These are phyloP conservation scores for Lipophrys pholis DNA, from an alignment of 2,113 vertebrate species.

Conservation along the genomic window DNA sequence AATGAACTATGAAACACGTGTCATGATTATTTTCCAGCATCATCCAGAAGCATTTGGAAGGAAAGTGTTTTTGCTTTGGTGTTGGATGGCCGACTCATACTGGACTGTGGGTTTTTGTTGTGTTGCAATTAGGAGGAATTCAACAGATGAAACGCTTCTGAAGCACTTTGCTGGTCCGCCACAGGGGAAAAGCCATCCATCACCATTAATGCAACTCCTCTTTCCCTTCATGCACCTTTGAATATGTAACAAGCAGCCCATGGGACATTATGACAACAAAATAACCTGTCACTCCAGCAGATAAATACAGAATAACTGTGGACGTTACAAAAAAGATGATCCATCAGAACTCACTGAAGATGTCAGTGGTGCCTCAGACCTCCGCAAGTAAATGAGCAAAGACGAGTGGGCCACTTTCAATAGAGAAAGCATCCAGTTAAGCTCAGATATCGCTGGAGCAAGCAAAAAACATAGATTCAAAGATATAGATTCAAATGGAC, in stretches of 20 bases:
- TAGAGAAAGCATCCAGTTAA: too few relatives aligned
- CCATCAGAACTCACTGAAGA: too few relatives aligned
- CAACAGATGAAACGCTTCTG: slow-evolving; percentile 29
- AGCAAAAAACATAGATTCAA: too few relatives aligned
- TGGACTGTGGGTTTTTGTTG: not conserved
- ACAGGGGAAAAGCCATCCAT: slow-evolving; percentile 40
- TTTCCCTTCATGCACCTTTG: slow-evolving; percentile 25
- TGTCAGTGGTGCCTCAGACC: too few relatives aligned
- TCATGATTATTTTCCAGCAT: not conserved
- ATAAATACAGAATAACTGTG: slow-evolving; percentile 26
- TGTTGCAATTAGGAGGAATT: slow-evolving; percentile 2
- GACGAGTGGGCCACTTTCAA: too few relatives aligned
- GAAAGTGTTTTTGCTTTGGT: not conserved
- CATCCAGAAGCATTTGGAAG: not conserved
- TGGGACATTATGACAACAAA: slow-evolving; percentile 35
- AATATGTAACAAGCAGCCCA: slow-evolving; percentile 36
- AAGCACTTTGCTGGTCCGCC: slow-evolving; percentile 24
- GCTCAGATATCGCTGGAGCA: too few relatives aligned
- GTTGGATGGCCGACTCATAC: not conserved
- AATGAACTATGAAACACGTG: too few relatives aligned
- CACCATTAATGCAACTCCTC: slow-evolving; percentile 39
- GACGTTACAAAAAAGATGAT: not conserved
- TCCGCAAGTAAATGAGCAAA: too few relatives aligned
- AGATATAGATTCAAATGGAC: too few relatives aligned
- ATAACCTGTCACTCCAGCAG: slow-evolving; percentile 20